Evolutionary conservation across 2,888 invertebrate species (phyloP), one percentile per base, ranked within the genome.

Genomic region (Drosophila gaucha): DNA sequence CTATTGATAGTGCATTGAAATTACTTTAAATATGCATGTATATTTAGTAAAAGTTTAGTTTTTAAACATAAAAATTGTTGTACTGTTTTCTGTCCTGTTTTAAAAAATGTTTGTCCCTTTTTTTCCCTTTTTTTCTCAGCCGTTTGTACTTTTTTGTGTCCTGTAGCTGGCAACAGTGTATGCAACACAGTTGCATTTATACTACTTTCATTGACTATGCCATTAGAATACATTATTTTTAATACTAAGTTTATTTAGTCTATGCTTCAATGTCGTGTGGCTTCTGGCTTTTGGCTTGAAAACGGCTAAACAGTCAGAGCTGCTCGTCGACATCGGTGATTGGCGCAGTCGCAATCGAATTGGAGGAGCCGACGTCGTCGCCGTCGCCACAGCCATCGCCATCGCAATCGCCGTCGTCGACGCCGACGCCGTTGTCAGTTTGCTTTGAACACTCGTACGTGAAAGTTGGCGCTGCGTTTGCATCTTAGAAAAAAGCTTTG

Each of bases 391-490:
- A 38, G 55, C 10, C 31, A 46, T 46, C 26, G 57, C n/a, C 12
- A 28, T 33, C 28, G 60, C 50, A 44, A 54, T 22, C 8, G 51
- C 36, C 55, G 36, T 30, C 22, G 52, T 39, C 43, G 54, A 35
- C 43, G 56, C 44, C 58, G 56, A 30, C 36, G 69, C 43, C 54
- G 74, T 58, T 63, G 68, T 72, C 64, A 83, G 83, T 85, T 82
- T 74, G 77, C 66, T 74, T 76, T 78, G 67, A 82, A 71, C 79
- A 74, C 63, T 85, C 70, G 65, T 58, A 78, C 76, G 79, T 78
- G 79, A 78, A 78, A 78, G 83, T 87, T 64, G 78, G 9, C 59
- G 59, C 63, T 51, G 72, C 69, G 66, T 33, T 51, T 57, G 70
- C 64, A 70, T 54, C 71, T 46, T 30, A 39, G 44, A 51, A 55